Evolutionary conservation across 2,797 vertebrate species (phyloP).

Genomic region (Chelon auratus): DNA sequence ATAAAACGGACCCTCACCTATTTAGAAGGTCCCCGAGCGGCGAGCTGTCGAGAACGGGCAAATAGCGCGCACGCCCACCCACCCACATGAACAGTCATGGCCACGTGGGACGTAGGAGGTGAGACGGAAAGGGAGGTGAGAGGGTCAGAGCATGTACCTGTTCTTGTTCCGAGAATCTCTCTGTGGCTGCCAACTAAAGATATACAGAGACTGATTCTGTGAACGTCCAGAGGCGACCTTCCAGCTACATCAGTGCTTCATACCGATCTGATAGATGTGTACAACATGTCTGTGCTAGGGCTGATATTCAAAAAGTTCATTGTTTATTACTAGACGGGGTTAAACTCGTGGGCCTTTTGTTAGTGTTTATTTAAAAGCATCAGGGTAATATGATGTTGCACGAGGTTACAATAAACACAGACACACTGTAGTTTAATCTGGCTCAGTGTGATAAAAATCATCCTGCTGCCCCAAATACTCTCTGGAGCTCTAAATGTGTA

Average conservation of each 20-base stretch:
- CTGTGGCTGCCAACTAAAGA: constrained; percentile 33
- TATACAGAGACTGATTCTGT: constrained; percentile 33
- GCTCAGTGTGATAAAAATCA: background rate
- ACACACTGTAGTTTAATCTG: background rate
- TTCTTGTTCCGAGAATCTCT: constrained; percentile 25
- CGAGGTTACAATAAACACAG: too few species aligned
- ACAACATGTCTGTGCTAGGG: background rate
- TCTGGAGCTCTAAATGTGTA: background rate
- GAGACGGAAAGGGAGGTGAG: constrained; percentile 56
- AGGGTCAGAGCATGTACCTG: constrained; percentile 56
- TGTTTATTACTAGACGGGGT: background rate
- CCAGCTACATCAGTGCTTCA: background rate
- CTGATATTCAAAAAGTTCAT: background rate
- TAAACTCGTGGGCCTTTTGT: background rate
- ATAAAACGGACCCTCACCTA: constrained; percentile 77
- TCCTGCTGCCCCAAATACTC: background rate
- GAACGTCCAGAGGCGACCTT: background rate
- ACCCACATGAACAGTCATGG: constrained; percentile 27
- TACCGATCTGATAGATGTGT: constrained; percentile 2
- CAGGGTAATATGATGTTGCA: too few species aligned
- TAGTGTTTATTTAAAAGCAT: too few species aligned
- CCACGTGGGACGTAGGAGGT: constrained; percentile 46
- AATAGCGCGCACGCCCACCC: constrained; percentile 25
- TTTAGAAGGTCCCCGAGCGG: constrained; percentile 54
- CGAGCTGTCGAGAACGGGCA: constrained; percentile 31